These are phyloP conservation scores for Platycheirus albimanus DNA, from an alignment of 2,888 invertebrate species.

Conservation along the genomic window DNA sequence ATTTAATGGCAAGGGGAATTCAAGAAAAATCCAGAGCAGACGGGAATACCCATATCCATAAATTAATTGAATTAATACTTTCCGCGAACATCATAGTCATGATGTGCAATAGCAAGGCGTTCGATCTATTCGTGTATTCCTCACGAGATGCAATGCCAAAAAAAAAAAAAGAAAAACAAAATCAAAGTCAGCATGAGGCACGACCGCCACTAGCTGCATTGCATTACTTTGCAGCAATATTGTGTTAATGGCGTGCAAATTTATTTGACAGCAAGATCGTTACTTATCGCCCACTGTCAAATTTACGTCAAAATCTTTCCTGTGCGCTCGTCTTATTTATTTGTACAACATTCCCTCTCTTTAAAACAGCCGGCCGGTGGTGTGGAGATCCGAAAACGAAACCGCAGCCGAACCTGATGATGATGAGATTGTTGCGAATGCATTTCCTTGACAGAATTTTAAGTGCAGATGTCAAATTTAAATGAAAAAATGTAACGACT, in stretches of 20 bases:
- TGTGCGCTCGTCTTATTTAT: constrained; percentile 56
- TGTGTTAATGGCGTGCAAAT: constrained; percentile 73
- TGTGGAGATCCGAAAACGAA: no score
- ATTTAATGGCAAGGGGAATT: no score
- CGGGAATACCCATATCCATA: constrained; percentile 33
- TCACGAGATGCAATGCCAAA: constrained; percentile 1
- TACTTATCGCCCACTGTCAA: constrained; percentile 74
- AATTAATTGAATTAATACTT: constrained; percentile 59
- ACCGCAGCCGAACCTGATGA: constrained; percentile 5
- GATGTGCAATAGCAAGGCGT: constrained; percentile 7
- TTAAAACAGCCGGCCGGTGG: no score
- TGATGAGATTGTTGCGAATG: constrained; percentile 66
- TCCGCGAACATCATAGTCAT: constrained; percentile 35
- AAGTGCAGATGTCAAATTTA: constrained; percentile 67
- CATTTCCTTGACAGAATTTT: constrained; percentile 73
- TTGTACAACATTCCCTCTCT: constrained; percentile 26
- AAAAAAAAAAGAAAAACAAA: no score
- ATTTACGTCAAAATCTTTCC: constrained; percentile 72
- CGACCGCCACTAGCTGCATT: constrained; percentile 37
- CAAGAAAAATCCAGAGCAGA: no score
- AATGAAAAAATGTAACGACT: constrained; percentile 71
- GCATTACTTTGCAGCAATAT: constrained; percentile 61
- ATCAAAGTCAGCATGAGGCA: constrained; percentile 42
- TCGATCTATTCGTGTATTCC: constrained; percentile 13
- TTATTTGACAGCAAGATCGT: constrained; percentile 72